Percentiles rank a stretch among this genome's conserved stretches.
Evolutionary conservation across 2,113 vertebrate genomes (phyloP).

Genomic region (Empidonax traillii): DNA sequence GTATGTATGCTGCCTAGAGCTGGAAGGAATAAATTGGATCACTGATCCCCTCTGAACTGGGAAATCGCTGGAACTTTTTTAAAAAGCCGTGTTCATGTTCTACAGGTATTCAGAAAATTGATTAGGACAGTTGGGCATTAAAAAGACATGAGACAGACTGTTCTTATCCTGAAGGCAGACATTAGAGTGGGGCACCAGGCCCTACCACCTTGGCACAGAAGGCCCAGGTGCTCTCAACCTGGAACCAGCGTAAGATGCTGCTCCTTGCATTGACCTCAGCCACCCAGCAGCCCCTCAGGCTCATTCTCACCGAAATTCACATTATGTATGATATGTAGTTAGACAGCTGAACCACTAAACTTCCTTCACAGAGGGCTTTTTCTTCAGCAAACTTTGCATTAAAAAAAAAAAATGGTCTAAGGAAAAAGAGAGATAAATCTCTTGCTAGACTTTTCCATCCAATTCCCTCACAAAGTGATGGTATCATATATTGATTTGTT

Average conservation of each 20-base stretch:
- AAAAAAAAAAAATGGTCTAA: not conserved
- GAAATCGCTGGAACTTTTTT: not conserved
- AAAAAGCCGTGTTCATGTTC: not conserved
- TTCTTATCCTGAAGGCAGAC: not conserved
- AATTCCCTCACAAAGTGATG: not conserved
- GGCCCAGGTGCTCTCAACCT: not conserved
- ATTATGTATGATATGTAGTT: not conserved
- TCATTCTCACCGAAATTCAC: not conserved
- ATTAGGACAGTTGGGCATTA: fast-evolving
- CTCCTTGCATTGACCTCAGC: not conserved
- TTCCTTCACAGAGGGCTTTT: not conserved
- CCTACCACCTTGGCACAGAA: not conserved
- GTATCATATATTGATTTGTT: not conserved
- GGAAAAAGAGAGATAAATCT: not conserved
- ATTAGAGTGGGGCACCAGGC: not conserved
- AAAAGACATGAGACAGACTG: not conserved
- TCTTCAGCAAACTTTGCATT: not conserved
- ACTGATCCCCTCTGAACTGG: not conserved
- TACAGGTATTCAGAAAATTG: not conserved
- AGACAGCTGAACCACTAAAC: not conserved
- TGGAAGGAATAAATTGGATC: not conserved
- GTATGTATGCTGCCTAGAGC: not conserved
- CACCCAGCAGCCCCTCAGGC: not conserved
- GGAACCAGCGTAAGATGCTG: fast-evolving
- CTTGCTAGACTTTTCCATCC: not conserved